These are phyloP conservation scores for Drosophila ustulata DNA, from an alignment of 2,888 invertebrate species.

Conservation along the genomic window DNA sequence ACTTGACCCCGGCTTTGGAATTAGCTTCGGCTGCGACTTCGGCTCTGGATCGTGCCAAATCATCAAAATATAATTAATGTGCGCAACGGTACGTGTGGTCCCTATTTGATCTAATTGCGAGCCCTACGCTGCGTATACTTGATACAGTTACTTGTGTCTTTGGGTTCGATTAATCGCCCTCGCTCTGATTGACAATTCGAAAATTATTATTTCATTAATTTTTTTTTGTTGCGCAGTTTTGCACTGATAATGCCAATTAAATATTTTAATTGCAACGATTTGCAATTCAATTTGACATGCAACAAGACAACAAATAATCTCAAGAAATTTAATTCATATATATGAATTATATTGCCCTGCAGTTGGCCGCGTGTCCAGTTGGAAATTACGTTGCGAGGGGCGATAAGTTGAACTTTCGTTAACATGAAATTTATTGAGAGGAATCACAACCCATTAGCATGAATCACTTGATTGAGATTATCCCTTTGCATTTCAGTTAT, in stretches of 20 bases:
- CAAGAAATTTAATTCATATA: background rate
- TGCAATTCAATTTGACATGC: slow-evolving; percentile 26
- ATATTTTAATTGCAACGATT: slow-evolving; percentile 40
- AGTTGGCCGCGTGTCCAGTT: slow-evolving; percentile 39
- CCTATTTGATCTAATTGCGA: slow-evolving; percentile 10
- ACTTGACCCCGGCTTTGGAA: slow-evolving; percentile 33
- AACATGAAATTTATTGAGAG: background rate
- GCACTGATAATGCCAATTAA: slow-evolving; percentile 56
- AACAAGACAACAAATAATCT: slow-evolving; percentile 5
- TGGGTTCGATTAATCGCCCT: slow-evolving; percentile 25
- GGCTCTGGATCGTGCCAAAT: slow-evolving; percentile 32
- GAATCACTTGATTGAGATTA: background rate
- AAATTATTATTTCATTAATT: slow-evolving; percentile 14
- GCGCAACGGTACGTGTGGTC: slow-evolving; percentile 48
- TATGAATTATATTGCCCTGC: slow-evolving; percentile 22
- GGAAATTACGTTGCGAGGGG: slow-evolving; percentile 1
- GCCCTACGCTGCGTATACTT: slow-evolving; percentile 31
- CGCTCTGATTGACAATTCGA: slow-evolving; percentile 32
- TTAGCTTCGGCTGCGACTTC: slow-evolving; percentile 6
- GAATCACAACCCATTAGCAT: background rate
- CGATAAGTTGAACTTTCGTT: slow-evolving; percentile 9
- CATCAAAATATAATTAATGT: slow-evolving; percentile 34
- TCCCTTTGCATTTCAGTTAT: background rate
- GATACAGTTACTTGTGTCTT: slow-evolving; percentile 14
- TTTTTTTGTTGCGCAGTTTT: slow-evolving; percentile 52